These are phyloP conservation scores for Hydroisotoma schaefferi DNA, from an alignment of 2,888 invertebrate genomes.

Conservation along the genomic window DNA sequence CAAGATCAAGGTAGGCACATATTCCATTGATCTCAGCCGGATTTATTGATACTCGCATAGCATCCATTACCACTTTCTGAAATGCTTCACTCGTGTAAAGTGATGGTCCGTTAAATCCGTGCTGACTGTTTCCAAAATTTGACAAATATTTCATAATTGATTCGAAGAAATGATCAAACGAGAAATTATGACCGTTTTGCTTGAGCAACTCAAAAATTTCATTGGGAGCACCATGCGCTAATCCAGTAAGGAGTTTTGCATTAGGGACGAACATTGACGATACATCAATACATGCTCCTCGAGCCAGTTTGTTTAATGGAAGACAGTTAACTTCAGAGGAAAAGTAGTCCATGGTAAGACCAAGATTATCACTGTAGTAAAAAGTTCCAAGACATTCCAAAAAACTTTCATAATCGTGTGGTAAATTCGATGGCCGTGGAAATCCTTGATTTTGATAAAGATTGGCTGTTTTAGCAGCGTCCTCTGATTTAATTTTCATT, in stretches of 20 bases:
- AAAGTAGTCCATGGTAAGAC: constrained; percentile 62
- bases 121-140: constrained; percentile 23
- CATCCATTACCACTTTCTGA: constrained; percentile 27
- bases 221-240: constrained; percentile 74
- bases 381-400: constrained; percentile 73
- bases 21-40: constrained; percentile 43
- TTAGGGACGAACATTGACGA: constrained; percentile 81
- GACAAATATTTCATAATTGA: constrained; percentile 60
- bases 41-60: constrained; percentile 29
- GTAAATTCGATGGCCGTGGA: constrained; percentile 59
- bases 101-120: constrained; percentile 22
- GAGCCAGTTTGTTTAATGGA: constrained; percentile 82
- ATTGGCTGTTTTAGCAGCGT: constrained; percentile 74
- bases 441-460: constrained; percentile 58
- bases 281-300: constrained; percentile 78
- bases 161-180: constrained; percentile 81
- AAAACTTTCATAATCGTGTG: constrained; percentile 78
- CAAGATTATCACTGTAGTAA: constrained; percentile 69
- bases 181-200: constrained; percentile 62
- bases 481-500: constrained; percentile 78
- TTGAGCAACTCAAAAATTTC: constrained; percentile 75
- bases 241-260: constrained; percentile 76
- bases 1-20: constrained; percentile 41
- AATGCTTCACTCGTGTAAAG: constrained; percentile 26
- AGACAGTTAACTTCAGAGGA: constrained; percentile 49